Evolutionary conservation across 2,797 vertebrate species (phyloP).

Genomic region (Sebastes ruberrimus): DNA sequence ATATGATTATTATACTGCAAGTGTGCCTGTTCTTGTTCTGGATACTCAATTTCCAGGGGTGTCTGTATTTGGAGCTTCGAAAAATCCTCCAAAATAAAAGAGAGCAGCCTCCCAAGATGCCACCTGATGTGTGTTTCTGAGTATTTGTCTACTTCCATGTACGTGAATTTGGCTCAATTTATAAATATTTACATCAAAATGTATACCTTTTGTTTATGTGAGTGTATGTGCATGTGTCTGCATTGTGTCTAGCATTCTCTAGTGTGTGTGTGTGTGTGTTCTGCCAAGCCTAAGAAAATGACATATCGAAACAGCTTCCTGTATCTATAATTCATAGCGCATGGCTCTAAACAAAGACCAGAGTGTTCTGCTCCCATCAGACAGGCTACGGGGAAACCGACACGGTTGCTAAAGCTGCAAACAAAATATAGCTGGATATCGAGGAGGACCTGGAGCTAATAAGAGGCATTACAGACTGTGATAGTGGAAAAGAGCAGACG

Average conservation of each 20-base stretch:
- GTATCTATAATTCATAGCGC: conserved; percentile 79
- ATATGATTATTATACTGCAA: conserved; percentile 21
- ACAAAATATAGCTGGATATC: conserved; percentile 51
- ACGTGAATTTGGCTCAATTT: not conserved
- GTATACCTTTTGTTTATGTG: not conserved
- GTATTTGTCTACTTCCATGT: not conserved
- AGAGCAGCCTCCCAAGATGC: conserved; percentile 23
- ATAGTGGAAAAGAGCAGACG: conserved; percentile 30
- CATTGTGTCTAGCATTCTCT: not conserved
- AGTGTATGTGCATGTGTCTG: not conserved
- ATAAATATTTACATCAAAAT: conserved; percentile 17
- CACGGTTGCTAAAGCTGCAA: conserved; percentile 57
- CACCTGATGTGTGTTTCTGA: conserved; percentile 1
- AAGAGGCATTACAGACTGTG: conserved; percentile 47
- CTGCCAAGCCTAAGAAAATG: conserved; percentile 49
- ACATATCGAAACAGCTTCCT: conserved; percentile 63
- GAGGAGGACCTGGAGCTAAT: conserved; percentile 50
- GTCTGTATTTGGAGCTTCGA: conserved; percentile 38
- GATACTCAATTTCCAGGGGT: conserved; percentile 21
- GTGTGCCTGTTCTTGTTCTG: conserved; percentile 11
- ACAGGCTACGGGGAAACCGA: conserved; percentile 52
- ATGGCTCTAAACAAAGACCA: conserved; percentile 71
- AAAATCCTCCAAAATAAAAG: conserved; percentile 37
- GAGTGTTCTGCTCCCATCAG: conserved; percentile 58
- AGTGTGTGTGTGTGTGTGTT: conserved; percentile 10